Percentiles rank a stretch among this genome's conserved stretches.
Evolutionary conservation across 2,797 vertebrate species (phyloP).

Genomic region (Crenuchus spilurus): DNA sequence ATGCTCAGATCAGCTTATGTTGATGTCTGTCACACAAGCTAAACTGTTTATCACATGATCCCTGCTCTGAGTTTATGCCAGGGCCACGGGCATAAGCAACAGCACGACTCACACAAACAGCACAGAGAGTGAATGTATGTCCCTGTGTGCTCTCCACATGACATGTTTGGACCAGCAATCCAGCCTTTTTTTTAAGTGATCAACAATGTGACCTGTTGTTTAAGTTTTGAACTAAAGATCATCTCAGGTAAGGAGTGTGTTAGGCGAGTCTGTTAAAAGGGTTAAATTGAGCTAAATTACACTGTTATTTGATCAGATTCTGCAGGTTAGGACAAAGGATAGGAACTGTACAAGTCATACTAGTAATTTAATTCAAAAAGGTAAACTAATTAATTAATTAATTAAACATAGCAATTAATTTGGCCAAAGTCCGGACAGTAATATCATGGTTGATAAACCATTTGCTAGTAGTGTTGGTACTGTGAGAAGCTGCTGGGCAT

Average conservation of each 20-base stretch:
- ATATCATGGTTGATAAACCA: no score
- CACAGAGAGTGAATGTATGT: constrained; percentile 20
- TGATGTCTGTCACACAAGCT: constrained; percentile 7
- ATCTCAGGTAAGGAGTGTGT: constrained; percentile 11
- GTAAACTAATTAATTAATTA: no score
- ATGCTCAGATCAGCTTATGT: constrained; percentile 1
- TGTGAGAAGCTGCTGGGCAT: no score
- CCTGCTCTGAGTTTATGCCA: neutral
- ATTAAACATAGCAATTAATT: no score
- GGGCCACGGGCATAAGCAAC: constrained; percentile 24
- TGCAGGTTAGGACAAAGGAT: neutral
- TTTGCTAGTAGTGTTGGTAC: no score
- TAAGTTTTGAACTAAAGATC: constrained; percentile 21
- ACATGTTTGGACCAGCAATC: constrained; percentile 13
- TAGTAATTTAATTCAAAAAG: no score
- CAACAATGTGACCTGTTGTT: constrained; percentile 37
- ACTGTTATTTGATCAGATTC: neutral
- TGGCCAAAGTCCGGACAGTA: no score
- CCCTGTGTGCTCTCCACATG: constrained; percentile 37
- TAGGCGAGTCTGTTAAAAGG: constrained; percentile 13
- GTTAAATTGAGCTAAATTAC: constrained; percentile 17
- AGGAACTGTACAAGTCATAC: neutral
- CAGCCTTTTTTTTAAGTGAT: constrained; percentile 3
- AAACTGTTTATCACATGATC: constrained; percentile 19
- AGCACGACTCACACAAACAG: constrained; percentile 19